A percentile compares a stretch with the other conserved stretches of the same genome.
Evolutionary conservation across 2,888 invertebrate genomes (phyloP).

Genomic region (Polydesmus complanatus): DNA sequence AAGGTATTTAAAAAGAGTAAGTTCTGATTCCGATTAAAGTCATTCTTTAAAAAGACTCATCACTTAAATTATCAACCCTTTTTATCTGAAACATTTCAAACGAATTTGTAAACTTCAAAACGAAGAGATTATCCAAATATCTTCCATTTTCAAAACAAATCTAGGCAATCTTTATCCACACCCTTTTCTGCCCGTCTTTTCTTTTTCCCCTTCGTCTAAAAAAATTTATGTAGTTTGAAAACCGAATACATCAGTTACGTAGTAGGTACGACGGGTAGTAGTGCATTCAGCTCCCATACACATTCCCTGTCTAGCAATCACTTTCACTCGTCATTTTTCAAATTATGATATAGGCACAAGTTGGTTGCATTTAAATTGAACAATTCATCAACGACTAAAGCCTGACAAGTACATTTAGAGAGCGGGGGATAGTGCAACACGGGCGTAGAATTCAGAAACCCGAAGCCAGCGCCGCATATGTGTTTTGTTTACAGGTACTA

Average conservation of each 20-base stretch:
- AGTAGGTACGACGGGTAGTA: background rate
- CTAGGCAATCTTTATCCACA: background rate
- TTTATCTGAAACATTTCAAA: too few relatives aligned
- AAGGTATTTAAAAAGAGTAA: too few relatives aligned
- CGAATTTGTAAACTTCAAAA: too few relatives aligned
- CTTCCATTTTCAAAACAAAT: too few relatives aligned
- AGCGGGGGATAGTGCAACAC: background rate
- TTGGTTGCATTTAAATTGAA: slow-evolving; percentile 7
- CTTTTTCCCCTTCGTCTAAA: too few relatives aligned
- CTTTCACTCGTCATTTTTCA: slow-evolving; percentile 8
- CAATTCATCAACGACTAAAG: slow-evolving; percentile 10
- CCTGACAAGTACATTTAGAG: slow-evolving; percentile 9
- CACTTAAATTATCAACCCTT: too few relatives aligned
- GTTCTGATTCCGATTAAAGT: too few relatives aligned
- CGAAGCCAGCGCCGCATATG: background rate
- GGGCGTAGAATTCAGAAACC: background rate
- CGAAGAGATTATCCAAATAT: too few relatives aligned
- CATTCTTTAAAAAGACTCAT: too few relatives aligned
- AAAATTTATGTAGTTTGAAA: too few relatives aligned
- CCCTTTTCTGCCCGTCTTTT: background rate
- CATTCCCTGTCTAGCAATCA: slow-evolving; percentile 1
- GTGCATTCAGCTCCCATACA: background rate
- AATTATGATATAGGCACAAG: background rate
- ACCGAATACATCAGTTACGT: background rate
- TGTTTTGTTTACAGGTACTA: background rate